Base-by-base conservation (phyloP, 1,140 invertebrate genomes). In the Drosophila pseudoobscura region DNA sequence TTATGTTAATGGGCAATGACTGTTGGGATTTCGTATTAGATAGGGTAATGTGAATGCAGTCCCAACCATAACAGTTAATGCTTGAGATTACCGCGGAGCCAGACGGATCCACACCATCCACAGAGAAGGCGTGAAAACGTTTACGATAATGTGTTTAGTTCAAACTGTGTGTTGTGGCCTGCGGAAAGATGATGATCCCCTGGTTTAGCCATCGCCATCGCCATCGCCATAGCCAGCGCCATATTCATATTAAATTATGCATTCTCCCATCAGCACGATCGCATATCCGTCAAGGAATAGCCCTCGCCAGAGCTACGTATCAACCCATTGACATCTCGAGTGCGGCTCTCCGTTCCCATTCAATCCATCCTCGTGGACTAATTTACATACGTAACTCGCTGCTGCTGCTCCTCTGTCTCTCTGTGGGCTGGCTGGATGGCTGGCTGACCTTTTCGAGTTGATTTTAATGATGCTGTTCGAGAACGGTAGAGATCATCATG, bases 1-100 rank as follows among this genome's bases (percentile, higher is more conserved):
- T 75, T 84, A 83, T 80, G 80, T 85, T 85, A 84, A 85, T 80
- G 77, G 80, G 76, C 80, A 76, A 85, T 85, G 80, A 80, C 80
- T 84, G 72, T 76, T 68, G 80, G 80, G 80, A 80, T 80, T 80
- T 60, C 66, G 77, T 55, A 74, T 80, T 74, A 85, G 80, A 85
- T 85, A 80, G 77, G 68, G 78, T 73, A 84, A 76, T 85, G 80
- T 59, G 35, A 13, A 74, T 74, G 80, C 76, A 49, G 45, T 56
- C 41, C 24, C 49, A 45, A 54, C 54, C 50, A 56, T 39, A 66
- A 47, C 61, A 75, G 79, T 60, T 56, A 83, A 74, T 71, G 64
- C 80, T 49, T 46, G 17, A 44, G 68, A 82, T 61, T 64, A 52
- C 45, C 50, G 26, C 15, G 53, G 43, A 60, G 56, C 15, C 24